Conservation (phyloP, 2,888 invertebrate species). For the Leptinotarsa peninsularis region DNA sequence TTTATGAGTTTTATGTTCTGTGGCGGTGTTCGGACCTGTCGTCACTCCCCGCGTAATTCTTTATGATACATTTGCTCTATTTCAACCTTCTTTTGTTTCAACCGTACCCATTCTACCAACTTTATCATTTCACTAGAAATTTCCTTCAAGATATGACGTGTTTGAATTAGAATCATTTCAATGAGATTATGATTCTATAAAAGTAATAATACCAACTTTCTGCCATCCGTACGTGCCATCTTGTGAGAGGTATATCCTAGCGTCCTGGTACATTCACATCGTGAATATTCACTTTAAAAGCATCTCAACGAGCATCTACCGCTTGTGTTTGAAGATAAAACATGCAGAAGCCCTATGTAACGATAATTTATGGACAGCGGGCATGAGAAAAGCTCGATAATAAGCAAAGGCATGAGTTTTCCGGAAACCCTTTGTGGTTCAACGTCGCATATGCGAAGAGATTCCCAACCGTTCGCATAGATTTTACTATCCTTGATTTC, state of each 20-base stretch:
- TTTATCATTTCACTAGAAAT: no score
- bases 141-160: no score
- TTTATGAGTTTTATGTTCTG: no score
- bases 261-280: neutral
- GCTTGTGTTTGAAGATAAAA: slow-evolving; percentile 28
- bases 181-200: no score
- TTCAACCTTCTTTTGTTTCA: no score
- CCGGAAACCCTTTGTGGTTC: slow-evolving; percentile 33
- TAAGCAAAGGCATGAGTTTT: slow-evolving; percentile 24
- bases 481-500: slow-evolving; percentile 14
- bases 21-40: no score
- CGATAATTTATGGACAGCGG: slow-evolving; percentile 35
- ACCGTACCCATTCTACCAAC: no score
- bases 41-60: no score
- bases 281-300: slow-evolving; percentile 34
- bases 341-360: slow-evolving; percentile 24
- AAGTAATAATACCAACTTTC: no score
- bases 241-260: neutral
- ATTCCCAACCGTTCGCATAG: slow-evolving; percentile 13
- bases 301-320: slow-evolving; percentile 13
- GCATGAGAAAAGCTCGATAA: slow-evolving; percentile 29
- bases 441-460: neutral
- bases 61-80: no score
- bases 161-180: no score
- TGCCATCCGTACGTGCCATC: no score